Conservation (phyloP, 2,113 vertebrate species). For the human (Homo sapiens) region GRCh38 chr1:225318501-225319000, state of each 20-base stretch:
- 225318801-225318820: neutral
- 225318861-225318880: neutral
- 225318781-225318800: neutral
- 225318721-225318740: neutral
- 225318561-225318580: neutral
- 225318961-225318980: neutral
- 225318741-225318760: neutral
- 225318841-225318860: no score
- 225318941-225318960: neutral
- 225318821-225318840: neutral
- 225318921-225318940: neutral
- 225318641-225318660: conserved; percentile 81
- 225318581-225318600: conserved; percentile 77
- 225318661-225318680: conserved; percentile 83
- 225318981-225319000: neutral
- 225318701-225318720: neutral
- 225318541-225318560: neutral
- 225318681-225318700: neutral
- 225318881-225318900: neutral
- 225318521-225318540: neutral
- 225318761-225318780: neutral
- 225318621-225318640: conserved; percentile 72
- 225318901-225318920: neutral
- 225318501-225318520: neutral
- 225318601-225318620: conserved; percentile 75